Evolutionary conservation across 2,113 vertebrate species (phyloP), one percentile per base, ranked within the genome.

Genomic region (Megaceryle maxima): DNA sequence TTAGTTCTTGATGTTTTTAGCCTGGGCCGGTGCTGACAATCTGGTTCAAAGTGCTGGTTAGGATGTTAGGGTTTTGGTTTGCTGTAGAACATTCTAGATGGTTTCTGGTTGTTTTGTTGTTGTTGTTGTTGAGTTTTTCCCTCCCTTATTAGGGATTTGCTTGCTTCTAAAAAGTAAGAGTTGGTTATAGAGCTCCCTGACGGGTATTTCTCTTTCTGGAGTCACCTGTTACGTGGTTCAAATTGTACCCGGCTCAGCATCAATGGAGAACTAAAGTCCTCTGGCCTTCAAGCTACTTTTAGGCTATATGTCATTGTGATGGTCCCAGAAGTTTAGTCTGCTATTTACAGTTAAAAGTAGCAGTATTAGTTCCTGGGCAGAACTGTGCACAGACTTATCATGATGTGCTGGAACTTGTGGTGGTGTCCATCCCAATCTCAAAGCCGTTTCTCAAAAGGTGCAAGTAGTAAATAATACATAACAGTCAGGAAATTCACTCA

Each of bases 1-100:
- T 62, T 41, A 4, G 0, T 46, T 63, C 31, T 28, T 11, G 44
- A 2, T n/a, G 29, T 0, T 64, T n/a, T 55, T 60, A 59, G 41
- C 41, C 55, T 48, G 35, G 31, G 35, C 57, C 41, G 76, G 6
- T 35, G 64, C 26, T 89, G 59, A 16, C 3, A 2, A 87, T 64
- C 48, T 31, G 62, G 11, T 64, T 18, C 24, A n/a, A 19, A 3
- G 15, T 10, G 4, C 9, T 31, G 20, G 25, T n/a, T 13, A 0
- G 6, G 59, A 19, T 50, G 41, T 25, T 67, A 19, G 41, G 26
- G 12, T 12, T 89, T 77, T 39, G 41, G 11, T 22, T 51, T 4
- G 17, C 50, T 70, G 19, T 37, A 80, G 55, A 51, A 56, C 16
- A 25, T 63, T 74, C 39, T 29, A 67, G 35, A 14, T 26, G 16